Base-by-base conservation (phyloP, 2,113 vertebrate genomes). In the Poecile atricapillus region DNA sequence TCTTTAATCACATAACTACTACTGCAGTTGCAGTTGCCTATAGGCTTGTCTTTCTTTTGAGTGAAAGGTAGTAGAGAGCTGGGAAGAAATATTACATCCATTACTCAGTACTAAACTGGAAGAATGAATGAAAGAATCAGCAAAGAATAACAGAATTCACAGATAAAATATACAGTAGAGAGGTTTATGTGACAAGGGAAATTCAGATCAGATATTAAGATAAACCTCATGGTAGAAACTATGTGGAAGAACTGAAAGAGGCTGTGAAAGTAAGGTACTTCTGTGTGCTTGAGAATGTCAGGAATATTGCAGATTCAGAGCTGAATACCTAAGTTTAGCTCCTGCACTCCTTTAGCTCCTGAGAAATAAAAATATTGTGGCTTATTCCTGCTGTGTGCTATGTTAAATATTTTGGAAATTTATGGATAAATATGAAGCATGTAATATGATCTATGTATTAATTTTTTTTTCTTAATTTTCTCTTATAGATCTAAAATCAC, bases 1-100 rank as follows among this genome's bases (percentile, higher is more conserved):
- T 94, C 50, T 90, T 93, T 93, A 95, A 95, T 91, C 62, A 58
- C 28, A 89, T 25, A 60, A 24, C 41, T 73, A 41, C 64, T 50
- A 70, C 6, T 80, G 46, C 50, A 77, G n/a, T n/a, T n/a, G n/a
- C n/a, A n/a, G 27, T 49, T 92, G 63, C 75, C 71, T 85, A 30
- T 33, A 56, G 75, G 27, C 18, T 85, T 9, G 1, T 64, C 63
- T 90, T 87, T 52, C 60, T 90, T 28, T 53, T 46, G 74, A 83
- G 39, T 90, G 63, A 90, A 86, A 90, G 28, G 20, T 15, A 90
- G 28, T 27, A 73, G 68, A 90, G 59, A 88, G 18, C 8, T 80
- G 50, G 53, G 63, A 93, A 88, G 67, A 91, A 91, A 94, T 94
- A 89, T 62, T 80, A 15, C n/a, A 62, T 87, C 39, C 28, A 80